Evolutionary conservation across 2,113 vertebrate species (phyloP).

Genomic region (Hemichromis elongatus): DNA sequence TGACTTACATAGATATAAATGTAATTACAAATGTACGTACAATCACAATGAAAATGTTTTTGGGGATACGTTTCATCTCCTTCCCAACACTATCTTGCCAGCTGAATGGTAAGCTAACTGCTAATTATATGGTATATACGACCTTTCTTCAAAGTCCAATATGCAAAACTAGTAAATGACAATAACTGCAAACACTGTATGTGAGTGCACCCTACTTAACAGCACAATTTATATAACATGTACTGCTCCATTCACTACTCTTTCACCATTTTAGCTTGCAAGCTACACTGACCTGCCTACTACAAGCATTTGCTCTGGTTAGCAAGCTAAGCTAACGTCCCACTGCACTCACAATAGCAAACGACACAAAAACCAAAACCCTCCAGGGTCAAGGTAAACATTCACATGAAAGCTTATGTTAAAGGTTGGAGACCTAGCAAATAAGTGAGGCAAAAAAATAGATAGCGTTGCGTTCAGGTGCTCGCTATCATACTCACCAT

Average conservation of each 20-base stretch:
- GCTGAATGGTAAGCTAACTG: constrained; percentile 1
- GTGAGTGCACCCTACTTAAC: no score
- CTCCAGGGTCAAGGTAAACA: not conserved
- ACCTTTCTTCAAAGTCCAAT: not conserved
- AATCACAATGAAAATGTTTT: not conserved
- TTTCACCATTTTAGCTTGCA: not conserved
- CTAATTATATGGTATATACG: not conserved
- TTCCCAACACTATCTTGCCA: not conserved
- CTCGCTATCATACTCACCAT: constrained; percentile 71
- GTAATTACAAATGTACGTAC: not conserved
- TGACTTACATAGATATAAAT: not conserved
- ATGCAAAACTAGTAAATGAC: not conserved
- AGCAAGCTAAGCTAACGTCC: constrained; percentile 17
- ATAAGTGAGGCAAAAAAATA: not conserved
- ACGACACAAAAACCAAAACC: not conserved
- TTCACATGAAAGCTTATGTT: not conserved
- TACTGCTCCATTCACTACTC: not conserved
- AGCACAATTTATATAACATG: not conserved
- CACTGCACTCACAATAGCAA: not conserved
- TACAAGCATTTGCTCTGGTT: constrained; percentile 8
- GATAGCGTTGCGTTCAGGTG: not conserved
- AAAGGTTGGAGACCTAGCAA: not conserved
- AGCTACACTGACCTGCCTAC: constrained; percentile 4
- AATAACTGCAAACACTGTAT: not conserved
- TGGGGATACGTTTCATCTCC: not conserved